Evolutionary conservation across 2,888 invertebrate genomes (phyloP), one percentile per base, ranked within the genome.

Genomic region (Steinernema scapterisci): DNA sequence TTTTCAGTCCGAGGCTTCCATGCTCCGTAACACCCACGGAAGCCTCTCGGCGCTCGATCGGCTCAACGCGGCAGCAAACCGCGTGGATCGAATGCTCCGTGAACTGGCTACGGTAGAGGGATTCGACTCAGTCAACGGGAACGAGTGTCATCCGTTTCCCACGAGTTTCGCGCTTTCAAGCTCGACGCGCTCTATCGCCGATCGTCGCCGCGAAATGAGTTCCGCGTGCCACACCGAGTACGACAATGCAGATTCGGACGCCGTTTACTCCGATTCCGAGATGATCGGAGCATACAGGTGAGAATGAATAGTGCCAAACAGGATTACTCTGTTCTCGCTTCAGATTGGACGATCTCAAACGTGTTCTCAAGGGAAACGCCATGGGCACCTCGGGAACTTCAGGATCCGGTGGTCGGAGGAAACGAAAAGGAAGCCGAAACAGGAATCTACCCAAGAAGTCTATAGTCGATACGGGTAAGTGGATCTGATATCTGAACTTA

Each of bases 201-300:
- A 75, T 9, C 72, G 72, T 27, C 56, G 54, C 44, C 74, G 80
- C 16, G 80, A 78, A 56, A 52, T 82, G 73, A 82, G 81, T 48
- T 84, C 84, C 7, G 83, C 86, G 21, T 85, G 84, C 73, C 85
- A 86, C 71, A 86, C 86, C 0, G 86, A 86, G 73, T 86, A 86
- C 74, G 86, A 86, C 74, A 86, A 86, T 70, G 85, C 83, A 0
- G 85, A 86, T 56, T 81, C 80, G 21, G 51, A 46, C 51, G 46
- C 48, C 1, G 75, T 70, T 2, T 79, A 38, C 63, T 81, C 81
- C 16, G 82, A 81, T 54, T 78, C 79, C 9, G 80, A 79, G 54
- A 74, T 79, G 79, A 71, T 80, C 51, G 56, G 76, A 13, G 31
- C 70, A 9, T 76, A 71, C n/a, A 70, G 75, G 74, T 75, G 45